Conservation (phyloP, 92 coral and sea anemone genomes). For the Phenganax stokvisi region DNA sequence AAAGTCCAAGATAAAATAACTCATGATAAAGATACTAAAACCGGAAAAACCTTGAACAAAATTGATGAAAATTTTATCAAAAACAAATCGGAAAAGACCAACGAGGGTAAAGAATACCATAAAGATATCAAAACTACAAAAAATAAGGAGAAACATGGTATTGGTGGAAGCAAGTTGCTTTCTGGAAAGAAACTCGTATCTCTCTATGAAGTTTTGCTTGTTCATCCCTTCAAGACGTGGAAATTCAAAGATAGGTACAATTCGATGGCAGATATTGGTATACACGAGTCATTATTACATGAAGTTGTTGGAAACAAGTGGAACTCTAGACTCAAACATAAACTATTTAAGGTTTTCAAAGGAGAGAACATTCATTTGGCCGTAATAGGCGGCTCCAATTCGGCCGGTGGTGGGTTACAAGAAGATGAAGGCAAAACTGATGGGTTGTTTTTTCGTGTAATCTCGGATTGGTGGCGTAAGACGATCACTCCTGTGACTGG, state of each 20-base stretch:
- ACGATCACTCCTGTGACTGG: conserved; percentile 49
- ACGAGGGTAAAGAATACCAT: neutral
- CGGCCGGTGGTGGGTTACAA: conserved; percentile 54
- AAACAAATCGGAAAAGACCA: neutral
- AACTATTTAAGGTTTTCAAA: conserved; percentile 38
- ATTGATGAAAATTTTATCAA: neutral
- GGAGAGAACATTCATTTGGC: conserved; percentile 42
- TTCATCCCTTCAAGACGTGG: conserved; percentile 26
- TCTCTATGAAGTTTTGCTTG: conserved; percentile 22
- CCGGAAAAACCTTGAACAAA: neutral
- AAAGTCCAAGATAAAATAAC: neutral
- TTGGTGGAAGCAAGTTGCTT: neutral
- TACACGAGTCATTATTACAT: conserved; percentile 28
- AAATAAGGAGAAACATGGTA: neutral
- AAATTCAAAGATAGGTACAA: conserved; percentile 27
- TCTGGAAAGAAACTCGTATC: neutral
- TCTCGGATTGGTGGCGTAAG: conserved; percentile 52
- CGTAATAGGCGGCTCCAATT: conserved; percentile 58
- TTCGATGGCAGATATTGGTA: conserved; percentile 29
- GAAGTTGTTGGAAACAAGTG: conserved; percentile 33
- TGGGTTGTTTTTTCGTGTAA: conserved; percentile 40
- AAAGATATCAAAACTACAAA: neutral
- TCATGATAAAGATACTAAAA: neutral
- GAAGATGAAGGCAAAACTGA: conserved; percentile 41
- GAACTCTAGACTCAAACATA: conserved; percentile 29